These are phyloP conservation scores for Diprion similis DNA, from an alignment of 1,140 invertebrate species.

Conservation along the genomic window DNA sequence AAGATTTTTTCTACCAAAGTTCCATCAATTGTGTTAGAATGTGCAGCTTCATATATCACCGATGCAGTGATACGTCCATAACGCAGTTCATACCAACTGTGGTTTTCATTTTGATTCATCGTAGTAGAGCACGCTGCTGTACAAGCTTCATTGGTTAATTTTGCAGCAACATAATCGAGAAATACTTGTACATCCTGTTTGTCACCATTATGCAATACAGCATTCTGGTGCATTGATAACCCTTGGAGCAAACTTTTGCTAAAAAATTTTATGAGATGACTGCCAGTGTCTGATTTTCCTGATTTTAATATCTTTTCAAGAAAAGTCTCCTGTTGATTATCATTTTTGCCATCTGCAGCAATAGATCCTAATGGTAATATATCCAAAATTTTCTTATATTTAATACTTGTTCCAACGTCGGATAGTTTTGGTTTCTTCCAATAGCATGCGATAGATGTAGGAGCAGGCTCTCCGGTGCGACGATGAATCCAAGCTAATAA, in stretches of 20 bases:
- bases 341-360: not conserved
- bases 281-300: constrained; percentile 27
- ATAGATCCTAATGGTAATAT: not conserved
- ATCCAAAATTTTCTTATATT: not conserved
- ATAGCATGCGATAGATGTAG: constrained; percentile 31
- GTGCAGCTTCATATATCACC: constrained; percentile 41
- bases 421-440: constrained; percentile 36
- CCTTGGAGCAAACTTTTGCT: constrained; percentile 16
- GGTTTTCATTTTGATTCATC: constrained; percentile 29
- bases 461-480: constrained; percentile 28
- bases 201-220: constrained; percentile 23
- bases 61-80: constrained; percentile 48
- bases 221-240: constrained; percentile 31
- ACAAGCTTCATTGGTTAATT: constrained; percentile 27
- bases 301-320: constrained; percentile 22
- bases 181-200: constrained; percentile 26
- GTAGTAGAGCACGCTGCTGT: constrained; percentile 24
- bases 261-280: constrained; percentile 15
- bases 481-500: constrained; percentile 35
- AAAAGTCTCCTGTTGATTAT: constrained; percentile 5
- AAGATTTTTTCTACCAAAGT: constrained; percentile 38
- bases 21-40: constrained; percentile 40
- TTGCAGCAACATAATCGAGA: constrained; percentile 22
- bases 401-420: constrained; percentile 16
- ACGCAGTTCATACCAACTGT: constrained; percentile 40